Evolutionary conservation across 2,888 invertebrate species (phyloP), one percentile per base, ranked within the genome.

Genomic region (Nemapogon koenigi): DNA sequence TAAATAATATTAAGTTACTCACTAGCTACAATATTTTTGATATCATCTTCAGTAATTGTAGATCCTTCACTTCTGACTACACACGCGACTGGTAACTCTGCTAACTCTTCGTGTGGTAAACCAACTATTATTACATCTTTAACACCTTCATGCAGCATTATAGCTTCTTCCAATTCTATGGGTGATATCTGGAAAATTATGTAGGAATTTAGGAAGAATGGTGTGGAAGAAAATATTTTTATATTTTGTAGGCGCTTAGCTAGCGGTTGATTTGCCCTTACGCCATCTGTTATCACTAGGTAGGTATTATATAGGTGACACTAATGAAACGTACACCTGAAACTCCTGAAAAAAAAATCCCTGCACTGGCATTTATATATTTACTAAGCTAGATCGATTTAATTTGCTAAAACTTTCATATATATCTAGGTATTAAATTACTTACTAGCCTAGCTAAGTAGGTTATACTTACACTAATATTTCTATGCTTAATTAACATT

Each of bases 51-150:
- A 2, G 65, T 63, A 2, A 73, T 62, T 37, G 59, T 62, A 0
- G 67, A 65, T 1, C 62, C 66, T 0, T 66, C 53, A 7, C 49
- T 6, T 10, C 39, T 29, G 18, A 42, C 42, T 6, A 50, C 46
- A 15, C 43, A 42, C 2, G 50, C 50, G 27, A 43, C 46, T 1
- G 48, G 48, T 35, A 44, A 57, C 38, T 75, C 62, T 0, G 64
- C 62, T 37, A 64, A 66, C 2, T 49, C 51, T 1, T 41, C 42
- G 29, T 65, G 53, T 1, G 54, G 47, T 1, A 70, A 38, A 6
- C 63, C 57, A 1, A 64, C 58, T n/a, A 76, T 73, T 16, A 57
- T 60, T n/a, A 62, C 75, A 2, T 65, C 60, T 0, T 36, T 27
- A 0, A 76, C 73, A 0, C 51, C 62, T 0, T 52, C 49, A 32